Evolutionary conservation across 2,113 vertebrate species (phyloP).

Genomic region (Hemichromis elongatus): DNA sequence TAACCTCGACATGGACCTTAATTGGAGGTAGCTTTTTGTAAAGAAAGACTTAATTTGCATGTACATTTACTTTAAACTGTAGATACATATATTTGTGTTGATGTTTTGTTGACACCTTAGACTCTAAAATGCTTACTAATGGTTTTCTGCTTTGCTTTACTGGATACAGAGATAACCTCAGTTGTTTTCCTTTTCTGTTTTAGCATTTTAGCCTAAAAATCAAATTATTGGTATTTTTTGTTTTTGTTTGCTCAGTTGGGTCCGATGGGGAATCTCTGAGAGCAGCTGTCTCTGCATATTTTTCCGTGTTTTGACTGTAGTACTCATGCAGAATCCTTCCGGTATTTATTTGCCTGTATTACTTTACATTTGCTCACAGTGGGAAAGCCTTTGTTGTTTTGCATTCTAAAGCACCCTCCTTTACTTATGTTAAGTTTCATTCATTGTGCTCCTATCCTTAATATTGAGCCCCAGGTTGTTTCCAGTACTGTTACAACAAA

Average conservation of each 20-base stretch:
- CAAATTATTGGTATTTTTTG: background rate
- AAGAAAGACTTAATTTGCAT: background rate
- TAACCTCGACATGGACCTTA: background rate
- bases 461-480: background rate
- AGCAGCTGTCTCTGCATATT: background rate
- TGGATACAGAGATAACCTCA: background rate
- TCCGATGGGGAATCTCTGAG: background rate
- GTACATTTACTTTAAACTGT: background rate
- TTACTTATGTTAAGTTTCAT: background rate
- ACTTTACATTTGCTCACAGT: background rate
- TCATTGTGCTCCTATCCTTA: background rate
- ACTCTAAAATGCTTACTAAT: background rate
- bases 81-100: background rate
- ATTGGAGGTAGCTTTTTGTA: background rate
- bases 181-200: background rate
- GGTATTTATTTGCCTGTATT: slow-evolving; percentile 29
- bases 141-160: background rate
- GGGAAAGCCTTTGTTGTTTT: slow-evolving; percentile 4
- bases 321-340: slow-evolving; percentile 6
- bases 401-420: background rate
- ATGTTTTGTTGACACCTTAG: background rate
- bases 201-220: background rate
- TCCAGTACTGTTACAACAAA: background rate
- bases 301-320: slow-evolving; percentile 9
- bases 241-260: background rate